Evolutionary conservation across 2,888 invertebrate species (phyloP).

Genomic region (Phyllotreta cruciferae): DNA sequence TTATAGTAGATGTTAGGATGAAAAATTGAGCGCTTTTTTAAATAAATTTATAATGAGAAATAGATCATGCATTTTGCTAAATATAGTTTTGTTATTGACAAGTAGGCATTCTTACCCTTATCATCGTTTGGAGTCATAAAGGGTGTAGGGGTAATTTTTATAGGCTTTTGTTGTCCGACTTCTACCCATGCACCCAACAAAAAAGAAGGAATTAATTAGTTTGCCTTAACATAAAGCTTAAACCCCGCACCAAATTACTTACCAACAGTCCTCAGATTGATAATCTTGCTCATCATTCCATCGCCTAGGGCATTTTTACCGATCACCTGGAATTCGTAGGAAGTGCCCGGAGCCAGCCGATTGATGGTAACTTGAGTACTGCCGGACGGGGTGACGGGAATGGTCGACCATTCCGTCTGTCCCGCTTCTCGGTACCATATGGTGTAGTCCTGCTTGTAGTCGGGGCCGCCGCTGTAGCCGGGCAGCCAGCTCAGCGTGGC

Average conservation of each 20-base stretch:
- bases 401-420: slow-evolving; percentile 89
- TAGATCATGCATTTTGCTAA: slow-evolving; percentile 32
- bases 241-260: slow-evolving; percentile 54
- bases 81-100: slow-evolving; percentile 1
- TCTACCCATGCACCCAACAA: slow-evolving; percentile 53
- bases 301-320: slow-evolving; percentile 94
- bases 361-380: slow-evolving; percentile 91
- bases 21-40: no score
- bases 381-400: slow-evolving; percentile 91
- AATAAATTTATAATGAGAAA: no score
- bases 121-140: slow-evolving; percentile 71
- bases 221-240: background rate
- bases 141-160: slow-evolving; percentile 70
- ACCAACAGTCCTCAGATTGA: slow-evolving; percentile 90
- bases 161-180: slow-evolving; percentile 68
- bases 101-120: slow-evolving; percentile 67
- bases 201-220: background rate
- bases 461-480: slow-evolving; percentile 93
- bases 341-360: slow-evolving; percentile 86
- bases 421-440: slow-evolving; percentile 93
- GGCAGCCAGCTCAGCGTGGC: slow-evolving; percentile 93
- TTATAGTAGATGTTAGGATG: no score
- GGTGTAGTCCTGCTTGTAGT: slow-evolving; percentile 94
- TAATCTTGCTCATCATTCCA: slow-evolving; percentile 94
- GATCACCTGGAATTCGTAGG: slow-evolving; percentile 95